phyloP scores from a whole-genome alignment of 1,140 invertebrate species.

The Cydia splendana region DNA sequence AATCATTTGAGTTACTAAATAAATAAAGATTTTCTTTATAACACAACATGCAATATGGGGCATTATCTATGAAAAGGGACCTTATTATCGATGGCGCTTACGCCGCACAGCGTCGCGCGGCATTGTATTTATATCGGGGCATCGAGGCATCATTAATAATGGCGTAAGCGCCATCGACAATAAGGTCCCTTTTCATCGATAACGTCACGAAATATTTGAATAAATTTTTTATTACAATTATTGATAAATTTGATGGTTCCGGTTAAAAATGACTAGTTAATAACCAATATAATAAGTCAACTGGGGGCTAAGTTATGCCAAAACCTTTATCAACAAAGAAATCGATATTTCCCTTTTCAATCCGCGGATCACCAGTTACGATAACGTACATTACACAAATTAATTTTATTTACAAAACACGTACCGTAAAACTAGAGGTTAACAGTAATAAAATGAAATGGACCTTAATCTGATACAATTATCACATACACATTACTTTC shows the following conservation, averaged over 20 bases:
- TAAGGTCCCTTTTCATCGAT: too few relatives aligned
- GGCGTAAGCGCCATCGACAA: too few relatives aligned
- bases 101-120: too few relatives aligned
- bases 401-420: conserved; percentile 61
- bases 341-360: neutral
- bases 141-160: too few relatives aligned
- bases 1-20: neutral
- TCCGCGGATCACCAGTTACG: conserved; percentile 9
- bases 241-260: neutral
- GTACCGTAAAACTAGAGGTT: conserved; percentile 52
- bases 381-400: conserved; percentile 50
- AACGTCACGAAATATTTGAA: neutral
- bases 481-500: conserved; percentile 60
- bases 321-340: neutral
- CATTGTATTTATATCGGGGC: too few relatives aligned
- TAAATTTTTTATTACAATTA: neutral
- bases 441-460: conserved; percentile 59
- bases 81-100: too few relatives aligned
- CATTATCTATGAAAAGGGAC: too few relatives aligned
- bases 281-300: neutral
- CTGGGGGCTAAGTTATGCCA: conserved; percentile 1
- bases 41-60: neutral
- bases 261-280: neutral
- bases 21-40: neutral
- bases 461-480: conserved; percentile 60